A percentile compares a stretch with the other conserved stretches of the same genome.
These are phyloP conservation scores for Trigoniulus corallinus DNA, from an alignment of 1,140 invertebrate genomes.

Conservation along the genomic window DNA sequence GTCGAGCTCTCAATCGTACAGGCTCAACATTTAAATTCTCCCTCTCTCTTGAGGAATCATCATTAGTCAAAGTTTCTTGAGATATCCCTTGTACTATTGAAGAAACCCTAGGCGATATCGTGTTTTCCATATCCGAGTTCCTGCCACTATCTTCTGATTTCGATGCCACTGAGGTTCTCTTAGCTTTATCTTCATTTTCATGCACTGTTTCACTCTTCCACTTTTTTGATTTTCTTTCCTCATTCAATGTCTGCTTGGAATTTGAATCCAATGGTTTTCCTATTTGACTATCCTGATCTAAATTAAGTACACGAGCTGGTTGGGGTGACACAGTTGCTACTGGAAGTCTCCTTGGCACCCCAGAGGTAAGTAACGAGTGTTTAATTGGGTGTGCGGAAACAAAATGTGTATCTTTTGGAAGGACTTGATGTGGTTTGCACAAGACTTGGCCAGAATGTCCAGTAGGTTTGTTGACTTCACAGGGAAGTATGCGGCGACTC, in stretches of 20 bases:
- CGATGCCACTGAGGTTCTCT: neutral
- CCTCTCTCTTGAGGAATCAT: neutral
- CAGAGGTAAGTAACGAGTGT: neutral
- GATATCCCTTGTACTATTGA: too few relatives aligned
- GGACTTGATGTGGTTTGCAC: too few relatives aligned
- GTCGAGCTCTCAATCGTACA: neutral
- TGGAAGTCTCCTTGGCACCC: neutral
- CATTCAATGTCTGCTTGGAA: neutral
- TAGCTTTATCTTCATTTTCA: neutral
- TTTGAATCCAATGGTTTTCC: too few relatives aligned
- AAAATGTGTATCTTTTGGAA: too few relatives aligned
- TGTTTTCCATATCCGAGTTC: too few relatives aligned
- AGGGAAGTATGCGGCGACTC: neutral
- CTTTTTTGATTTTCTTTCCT: neutral
- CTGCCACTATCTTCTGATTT: too few relatives aligned
- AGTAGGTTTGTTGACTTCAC: too few relatives aligned
- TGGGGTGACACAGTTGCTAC: constrained; percentile 4
- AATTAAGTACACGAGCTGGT: neutral
- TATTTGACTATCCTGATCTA: too few relatives aligned
- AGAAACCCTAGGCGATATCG: too few relatives aligned
- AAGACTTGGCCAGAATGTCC: neutral
- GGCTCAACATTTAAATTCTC: neutral
- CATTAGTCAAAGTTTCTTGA: neutral
- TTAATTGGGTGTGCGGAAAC: neutral
- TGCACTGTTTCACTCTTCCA: neutral